Conservation (phyloP, 1,140 invertebrate genomes). For the Euborellia annulipes region DNA sequence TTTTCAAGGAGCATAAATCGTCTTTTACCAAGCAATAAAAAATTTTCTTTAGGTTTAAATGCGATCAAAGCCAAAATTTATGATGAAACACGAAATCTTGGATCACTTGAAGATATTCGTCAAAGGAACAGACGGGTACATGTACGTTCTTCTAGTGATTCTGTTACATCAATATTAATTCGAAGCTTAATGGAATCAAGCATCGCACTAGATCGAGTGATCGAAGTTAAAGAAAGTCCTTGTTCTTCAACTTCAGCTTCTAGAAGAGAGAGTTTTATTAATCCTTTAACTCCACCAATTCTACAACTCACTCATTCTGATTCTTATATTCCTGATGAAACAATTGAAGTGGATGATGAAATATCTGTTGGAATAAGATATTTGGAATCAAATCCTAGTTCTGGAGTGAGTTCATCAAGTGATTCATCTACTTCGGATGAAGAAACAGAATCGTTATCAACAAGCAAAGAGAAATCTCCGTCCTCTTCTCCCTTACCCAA, state of each 20-base stretch:
- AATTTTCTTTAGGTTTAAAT: too few species aligned
- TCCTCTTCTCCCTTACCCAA: conserved; percentile 1
- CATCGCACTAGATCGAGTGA: conserved; percentile 2
- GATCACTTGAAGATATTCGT: too few species aligned
- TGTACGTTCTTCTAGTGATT: neutral
- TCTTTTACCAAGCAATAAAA: neutral
- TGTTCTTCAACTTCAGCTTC: conserved; percentile 2
- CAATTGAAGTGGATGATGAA: neutral
- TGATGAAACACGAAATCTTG: too few species aligned
- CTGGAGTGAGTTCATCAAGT: conserved; percentile 10
- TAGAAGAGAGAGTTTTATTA: neutral
- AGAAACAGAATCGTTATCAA: conserved; percentile 1
- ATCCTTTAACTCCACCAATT: neutral
- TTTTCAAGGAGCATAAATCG: neutral
- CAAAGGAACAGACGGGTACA: neutral
- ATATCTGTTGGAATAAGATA: neutral
- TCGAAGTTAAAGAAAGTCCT: conserved; percentile 8
- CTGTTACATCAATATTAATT: too few species aligned
- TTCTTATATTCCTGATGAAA: neutral
- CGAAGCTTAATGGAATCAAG: too few species aligned
- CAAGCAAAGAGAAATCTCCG: neutral
- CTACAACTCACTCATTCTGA: conserved; percentile 3
- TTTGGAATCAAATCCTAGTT: conserved; percentile 7
- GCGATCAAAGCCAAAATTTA: too few species aligned
- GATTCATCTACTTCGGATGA: conserved; percentile 12